phyloP scores from a whole-genome alignment of 2,888 invertebrate species.

The Acanthosoma haemorrhoidale region DNA sequence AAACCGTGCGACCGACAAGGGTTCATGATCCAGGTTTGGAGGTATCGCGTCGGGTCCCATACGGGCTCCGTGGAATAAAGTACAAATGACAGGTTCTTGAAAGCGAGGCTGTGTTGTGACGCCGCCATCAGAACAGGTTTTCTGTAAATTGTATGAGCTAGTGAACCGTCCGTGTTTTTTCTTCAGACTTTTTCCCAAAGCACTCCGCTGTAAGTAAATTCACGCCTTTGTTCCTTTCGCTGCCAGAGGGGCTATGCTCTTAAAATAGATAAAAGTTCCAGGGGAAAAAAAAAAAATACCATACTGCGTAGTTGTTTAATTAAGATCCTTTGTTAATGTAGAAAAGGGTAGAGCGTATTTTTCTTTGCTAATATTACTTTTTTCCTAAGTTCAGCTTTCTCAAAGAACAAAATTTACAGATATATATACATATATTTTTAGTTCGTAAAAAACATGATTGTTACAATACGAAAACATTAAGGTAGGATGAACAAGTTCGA shows the following conservation, averaged over 20 bases:
- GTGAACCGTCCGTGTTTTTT: slow-evolving; percentile 8
- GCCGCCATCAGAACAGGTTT: slow-evolving; percentile 14
- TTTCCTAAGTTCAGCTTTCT: too few species aligned
- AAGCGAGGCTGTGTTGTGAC: slow-evolving; percentile 10
- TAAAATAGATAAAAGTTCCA: background rate
- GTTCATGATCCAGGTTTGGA: background rate
- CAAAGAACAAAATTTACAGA: too few species aligned
- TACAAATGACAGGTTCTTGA: slow-evolving; percentile 14
- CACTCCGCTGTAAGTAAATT: slow-evolving; percentile 10
- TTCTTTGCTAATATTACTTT: too few species aligned
- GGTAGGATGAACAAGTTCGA: too few species aligned
- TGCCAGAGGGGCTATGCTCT: background rate
- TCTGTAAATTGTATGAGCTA: slow-evolving; percentile 14
- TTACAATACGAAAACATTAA: too few species aligned
- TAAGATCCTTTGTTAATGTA: too few species aligned
- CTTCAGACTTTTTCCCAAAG: slow-evolving; percentile 4
- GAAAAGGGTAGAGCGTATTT: too few species aligned
- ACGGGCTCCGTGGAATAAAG: background rate
- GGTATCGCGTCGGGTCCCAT: background rate
- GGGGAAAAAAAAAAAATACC: background rate
- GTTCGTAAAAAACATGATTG: too few species aligned
- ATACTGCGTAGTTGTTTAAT: too few species aligned
- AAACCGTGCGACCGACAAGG: too few species aligned
- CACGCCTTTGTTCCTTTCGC: background rate
- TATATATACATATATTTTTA: too few species aligned